Evolutionary conservation across 2,113 vertebrate species (phyloP), one percentile per base, ranked within the genome.

Genomic region (Balaeniceps rex): DNA sequence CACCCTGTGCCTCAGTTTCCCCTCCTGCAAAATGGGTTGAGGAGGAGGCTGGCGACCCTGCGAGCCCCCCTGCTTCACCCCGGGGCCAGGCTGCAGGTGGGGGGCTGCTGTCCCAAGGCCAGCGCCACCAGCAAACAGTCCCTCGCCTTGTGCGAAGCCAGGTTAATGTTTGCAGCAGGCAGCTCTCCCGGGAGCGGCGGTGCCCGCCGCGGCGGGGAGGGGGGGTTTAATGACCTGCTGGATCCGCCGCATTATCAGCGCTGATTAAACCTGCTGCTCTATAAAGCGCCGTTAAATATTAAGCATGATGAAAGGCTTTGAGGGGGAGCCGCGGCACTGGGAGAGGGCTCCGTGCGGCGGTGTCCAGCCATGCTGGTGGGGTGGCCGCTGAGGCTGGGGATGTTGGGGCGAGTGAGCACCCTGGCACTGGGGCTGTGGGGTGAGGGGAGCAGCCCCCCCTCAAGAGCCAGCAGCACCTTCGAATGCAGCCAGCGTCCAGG

Each of bases 281-380:
- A 74, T 96, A 97, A 97, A 97, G 94, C 26, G 10, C 64, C 79
- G 97, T 98, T 98, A 98, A 98, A 98, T 97, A 98, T 98, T 98
- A 98, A 98, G 94, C 97, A 6, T 44, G 51, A 89, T 78, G 88
- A 93, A 91, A 84, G 79, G 74, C 55, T 90, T 84, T 18, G 18
- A 5, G 57, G 38, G 82, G 52, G 7, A 86, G 7, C 34, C 6
- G 10, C 7, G 0, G 60, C 3, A 0, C 71, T 29, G 46, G 34
- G 68, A 80, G 21, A 23, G 23, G 42, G 29, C 61, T 83, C 51
- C 1, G 12, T 5, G 13, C 1, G 2, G 49, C 47, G 63, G 2
- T 47, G 18, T 36, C 21, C 2, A 0, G 57, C 29, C 14, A 1
- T 6, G 5, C 16, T 0, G 0, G 12, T 22, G 52, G 69, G 51